Evolutionary conservation across 2,113 vertebrate species (phyloP), one percentile per base, ranked within the genome.

Genomic region (Apeltes quadracus): DNA sequence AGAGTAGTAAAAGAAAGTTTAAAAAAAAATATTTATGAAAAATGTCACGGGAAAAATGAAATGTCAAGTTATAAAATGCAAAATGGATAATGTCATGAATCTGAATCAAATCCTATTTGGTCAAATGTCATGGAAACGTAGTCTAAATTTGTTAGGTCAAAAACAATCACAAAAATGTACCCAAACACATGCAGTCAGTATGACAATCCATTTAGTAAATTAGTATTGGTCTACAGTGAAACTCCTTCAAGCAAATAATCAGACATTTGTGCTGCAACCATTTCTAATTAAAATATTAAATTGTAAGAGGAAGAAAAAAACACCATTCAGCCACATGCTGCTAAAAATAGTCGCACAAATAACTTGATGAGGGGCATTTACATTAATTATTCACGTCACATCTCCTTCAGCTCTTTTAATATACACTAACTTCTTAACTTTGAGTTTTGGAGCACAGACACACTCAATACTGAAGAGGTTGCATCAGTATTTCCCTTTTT

Each of bases 171-270:
- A n/a, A n/a, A 55, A 55, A 63, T 51, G 29, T 25, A 71, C 23
- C 10, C 55, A 69, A 80, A 69, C 48, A 65, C 84, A 82, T 88
- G 84, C 82, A 74, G 77, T 83, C 74, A 86, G 79, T 82, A 70
- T 34, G 13, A 59, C 48, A 55, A 53, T 68, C 27, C 11, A 41
- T 68, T 57, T n/a, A 54, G 39, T 53, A 34, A 53, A 78, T 81
- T 75, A 83, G 69, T 62, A 36, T 43, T 55, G 44, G 50, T 61
- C 59, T 64, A 43, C 16, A 58, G 9, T 44, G 41, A 66, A 69
- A 79, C 0, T 1, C 41, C 7, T 56, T 79, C 67, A 78, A 75
- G 83, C 70, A 25, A 63, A 34, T 12, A 75, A 54, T 44, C 41
- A 67, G 34, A 27, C 13, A 18, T 27, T n/a, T 63, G 23, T 61